A percentile compares a stretch with the other conserved stretches of the same genome.
Conservation (phyloP, 2,113 vertebrate genomes). For the Phyllopteryx taeniolatus region DNA sequence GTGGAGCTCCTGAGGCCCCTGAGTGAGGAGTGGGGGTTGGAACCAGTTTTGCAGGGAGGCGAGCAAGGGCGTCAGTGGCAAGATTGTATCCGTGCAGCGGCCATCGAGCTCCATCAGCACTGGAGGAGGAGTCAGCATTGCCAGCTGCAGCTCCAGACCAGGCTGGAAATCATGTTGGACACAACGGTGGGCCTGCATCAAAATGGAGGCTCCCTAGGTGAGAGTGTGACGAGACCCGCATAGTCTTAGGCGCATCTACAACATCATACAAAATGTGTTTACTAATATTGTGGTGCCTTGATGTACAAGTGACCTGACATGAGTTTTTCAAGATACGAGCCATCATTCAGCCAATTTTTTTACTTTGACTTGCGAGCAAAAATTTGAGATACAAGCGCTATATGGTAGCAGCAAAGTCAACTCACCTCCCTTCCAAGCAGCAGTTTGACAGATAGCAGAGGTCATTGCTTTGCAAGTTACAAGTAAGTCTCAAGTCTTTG, state of each 20-base stretch:
- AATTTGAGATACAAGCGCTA: too few species aligned
- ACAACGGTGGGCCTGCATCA: conserved; percentile 58
- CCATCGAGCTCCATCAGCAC: conserved; percentile 66
- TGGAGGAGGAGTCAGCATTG: conserved; percentile 70
- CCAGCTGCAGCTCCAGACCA: conserved; percentile 67
- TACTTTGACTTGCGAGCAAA: too few species aligned
- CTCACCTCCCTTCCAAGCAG: too few species aligned
- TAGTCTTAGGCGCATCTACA: neutral
- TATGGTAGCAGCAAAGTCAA: too few species aligned
- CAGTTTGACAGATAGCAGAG: too few species aligned
- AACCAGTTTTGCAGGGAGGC: conserved; percentile 29
- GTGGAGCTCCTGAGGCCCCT: conserved; percentile 46
- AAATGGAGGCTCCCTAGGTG: conserved; percentile 75
- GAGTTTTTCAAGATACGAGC: too few species aligned
- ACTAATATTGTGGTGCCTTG: neutral
- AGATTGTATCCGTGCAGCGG: conserved; percentile 57
- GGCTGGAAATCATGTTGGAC: conserved; percentile 69
- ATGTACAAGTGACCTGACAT: too few species aligned
- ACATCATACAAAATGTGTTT: neutral
- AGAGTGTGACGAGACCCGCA: conserved; percentile 1
- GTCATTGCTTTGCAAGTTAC: too few species aligned
- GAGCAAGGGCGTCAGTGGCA: conserved; percentile 39
- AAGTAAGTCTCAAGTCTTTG: too few species aligned
- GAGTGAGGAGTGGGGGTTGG: conserved; percentile 51
- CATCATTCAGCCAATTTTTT: too few species aligned